phyloP scores from a whole-genome alignment of 2,797 vertebrate genomes.

The Arrhamphus sclerolepis region DNA sequence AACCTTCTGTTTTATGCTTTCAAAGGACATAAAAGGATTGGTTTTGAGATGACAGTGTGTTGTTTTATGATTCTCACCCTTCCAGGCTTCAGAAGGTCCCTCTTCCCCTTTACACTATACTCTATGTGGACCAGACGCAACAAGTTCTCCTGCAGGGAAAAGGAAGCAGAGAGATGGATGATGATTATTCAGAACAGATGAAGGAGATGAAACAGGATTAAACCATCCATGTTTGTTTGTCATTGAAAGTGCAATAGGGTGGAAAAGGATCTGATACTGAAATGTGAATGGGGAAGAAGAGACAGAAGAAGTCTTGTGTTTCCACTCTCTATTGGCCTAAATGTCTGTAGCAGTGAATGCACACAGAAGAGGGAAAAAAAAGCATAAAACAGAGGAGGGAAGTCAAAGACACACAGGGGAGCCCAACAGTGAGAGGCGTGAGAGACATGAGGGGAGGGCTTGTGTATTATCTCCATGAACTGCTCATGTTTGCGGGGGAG shows the following conservation, averaged over 20 bases:
- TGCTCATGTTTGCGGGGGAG: slow-evolving; percentile 37
- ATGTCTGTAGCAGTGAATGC: slow-evolving; percentile 33
- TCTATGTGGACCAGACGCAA: slow-evolving; percentile 96
- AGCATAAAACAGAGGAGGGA: slow-evolving; percentile 45
- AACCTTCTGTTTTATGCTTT: not conserved
- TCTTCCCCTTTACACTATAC: slow-evolving; percentile 90
- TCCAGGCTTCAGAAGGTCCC: slow-evolving; percentile 89
- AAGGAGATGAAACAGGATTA: slow-evolving; percentile 47
- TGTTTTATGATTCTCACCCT: slow-evolving; percentile 84
- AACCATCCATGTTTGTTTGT: slow-evolving; percentile 61
- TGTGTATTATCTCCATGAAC: slow-evolving; percentile 45
- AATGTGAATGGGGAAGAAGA: slow-evolving; percentile 49
- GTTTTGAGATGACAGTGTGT: slow-evolving; percentile 6
- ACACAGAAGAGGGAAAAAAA: slow-evolving; percentile 25
- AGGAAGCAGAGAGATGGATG: slow-evolving; percentile 31
- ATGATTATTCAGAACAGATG: slow-evolving; percentile 42
- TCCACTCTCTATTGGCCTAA: slow-evolving; percentile 47
- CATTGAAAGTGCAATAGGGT: slow-evolving; percentile 56
- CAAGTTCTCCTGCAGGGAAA: slow-evolving; percentile 88
- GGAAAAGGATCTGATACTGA: slow-evolving; percentile 65
- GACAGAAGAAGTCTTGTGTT: slow-evolving; percentile 66
- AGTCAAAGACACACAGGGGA: slow-evolving; percentile 42
- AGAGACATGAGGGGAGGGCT: slow-evolving; percentile 25
- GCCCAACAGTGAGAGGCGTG: slow-evolving; percentile 29
- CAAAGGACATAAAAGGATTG: not conserved